Conservation (phyloP, 2,113 vertebrate genomes). For the Pungitius pungitius region DNA sequence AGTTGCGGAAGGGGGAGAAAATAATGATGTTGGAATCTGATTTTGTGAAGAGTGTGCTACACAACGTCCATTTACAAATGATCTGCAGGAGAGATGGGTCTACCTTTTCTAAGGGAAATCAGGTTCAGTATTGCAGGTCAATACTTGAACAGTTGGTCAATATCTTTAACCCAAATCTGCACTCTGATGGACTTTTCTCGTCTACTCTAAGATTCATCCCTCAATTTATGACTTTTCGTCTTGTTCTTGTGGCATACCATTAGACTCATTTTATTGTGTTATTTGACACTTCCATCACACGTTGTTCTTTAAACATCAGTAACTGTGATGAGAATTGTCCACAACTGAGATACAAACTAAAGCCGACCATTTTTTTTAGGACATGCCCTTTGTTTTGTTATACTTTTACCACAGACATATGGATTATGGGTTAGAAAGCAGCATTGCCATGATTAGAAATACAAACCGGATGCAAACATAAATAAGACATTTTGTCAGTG, state of each 20-base stretch:
- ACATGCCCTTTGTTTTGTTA: not conserved
- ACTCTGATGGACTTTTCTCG: not conserved
- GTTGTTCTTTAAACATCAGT: not conserved
- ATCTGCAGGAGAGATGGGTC: conserved; percentile 3
- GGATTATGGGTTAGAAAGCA: not conserved
- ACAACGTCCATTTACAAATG: not conserved
- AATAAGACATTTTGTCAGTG: not conserved
- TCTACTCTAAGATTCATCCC: not conserved
- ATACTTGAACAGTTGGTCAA: not conserved
- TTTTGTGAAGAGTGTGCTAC: not conserved
- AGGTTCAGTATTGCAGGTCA: not conserved
- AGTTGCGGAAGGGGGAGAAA: conserved; percentile 81
- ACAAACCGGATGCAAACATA: not conserved
- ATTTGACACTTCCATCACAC: conserved; percentile 3
- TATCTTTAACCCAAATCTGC: not conserved
- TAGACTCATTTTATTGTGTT: not conserved
- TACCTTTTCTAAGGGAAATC: not conserved
- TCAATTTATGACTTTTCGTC: not conserved
- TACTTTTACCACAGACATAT: not conserved
- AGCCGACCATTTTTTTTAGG: not conserved
- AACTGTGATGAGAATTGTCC: not conserved
- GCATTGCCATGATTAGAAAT: not conserved
- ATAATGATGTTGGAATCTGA: conserved; percentile 23
- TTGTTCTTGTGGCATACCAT: not conserved
- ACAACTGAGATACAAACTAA: not conserved